Percentiles rank a stretch among this genome's conserved stretches.
Conservation (phyloP, 2,113 vertebrate species). For the Aplodontia rufa region DNA sequence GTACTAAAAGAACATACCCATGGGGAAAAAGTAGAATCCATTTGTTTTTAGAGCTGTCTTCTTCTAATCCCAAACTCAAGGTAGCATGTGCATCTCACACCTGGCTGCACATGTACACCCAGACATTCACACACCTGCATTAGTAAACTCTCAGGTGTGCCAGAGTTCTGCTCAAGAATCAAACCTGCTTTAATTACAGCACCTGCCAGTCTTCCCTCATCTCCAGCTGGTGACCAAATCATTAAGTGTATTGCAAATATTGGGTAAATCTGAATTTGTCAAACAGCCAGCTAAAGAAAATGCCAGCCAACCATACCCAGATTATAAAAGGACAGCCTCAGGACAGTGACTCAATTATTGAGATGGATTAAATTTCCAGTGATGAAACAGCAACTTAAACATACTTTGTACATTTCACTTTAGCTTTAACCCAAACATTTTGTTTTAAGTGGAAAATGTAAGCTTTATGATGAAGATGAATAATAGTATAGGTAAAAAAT, state of each 20-base stretch:
- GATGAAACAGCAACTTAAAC: background rate
- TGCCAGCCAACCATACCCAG: background rate
- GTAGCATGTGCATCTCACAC: background rate
- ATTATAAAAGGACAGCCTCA: background rate
- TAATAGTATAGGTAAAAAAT: background rate
- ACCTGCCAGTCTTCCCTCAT: background rate
- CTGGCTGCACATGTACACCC: fast-evolving
- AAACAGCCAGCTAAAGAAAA: background rate
- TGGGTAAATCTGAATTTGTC: background rate
- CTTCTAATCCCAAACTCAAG: background rate
- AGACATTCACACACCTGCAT: background rate
- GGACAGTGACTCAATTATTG: background rate
- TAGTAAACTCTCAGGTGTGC: background rate
- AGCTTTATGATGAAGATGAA: background rate
- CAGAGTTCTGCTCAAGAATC: background rate
- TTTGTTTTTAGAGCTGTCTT: background rate
- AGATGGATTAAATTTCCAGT: background rate
- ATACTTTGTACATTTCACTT: background rate
- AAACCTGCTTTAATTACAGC: background rate
- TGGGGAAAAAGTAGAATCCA: background rate
- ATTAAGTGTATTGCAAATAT: background rate
- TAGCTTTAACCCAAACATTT: background rate
- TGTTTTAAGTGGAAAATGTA: constrained; percentile 8
- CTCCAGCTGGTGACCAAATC: background rate
- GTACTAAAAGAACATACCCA: background rate